Base-by-base conservation (phyloP, 1,140 invertebrate genomes). In the Monomorium pharaonis region DNA sequence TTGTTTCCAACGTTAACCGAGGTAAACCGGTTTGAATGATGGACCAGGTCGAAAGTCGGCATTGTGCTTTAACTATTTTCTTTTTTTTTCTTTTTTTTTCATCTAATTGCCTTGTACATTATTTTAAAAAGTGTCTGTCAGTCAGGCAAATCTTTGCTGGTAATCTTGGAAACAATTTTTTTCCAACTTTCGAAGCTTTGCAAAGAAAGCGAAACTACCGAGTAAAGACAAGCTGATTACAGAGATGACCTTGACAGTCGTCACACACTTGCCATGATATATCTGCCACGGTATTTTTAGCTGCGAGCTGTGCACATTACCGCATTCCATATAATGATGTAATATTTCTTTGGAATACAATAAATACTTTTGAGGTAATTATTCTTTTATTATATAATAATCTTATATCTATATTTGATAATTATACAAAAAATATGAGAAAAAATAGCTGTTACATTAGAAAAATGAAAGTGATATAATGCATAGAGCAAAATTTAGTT, bases 21-120 rank as follows among this genome's bases (percentile, higher is more conserved):
- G 84, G 54, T 60, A 89, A 91, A 91, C 90, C 90, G 88, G 89
- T 91, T 91, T 85, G 51, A 67, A 78, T 47, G 62, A 85, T 87
- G 70, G 37, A 7, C 80, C 70, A 78, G 37, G 63, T 65, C 84
- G 62, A 67, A 89, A 84, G 37, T 75, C 63, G 67, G 37, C 51
- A 67, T 63, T 30, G 33, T 30, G 2, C 18, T 74, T 85, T 21
- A 74, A 51, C 80, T 27, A 72, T 75, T 47, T 74, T 10, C 18
- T 58, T 47, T 81, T 76, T 18, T 54, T 65, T 18, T 80, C 58
- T 7, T 5, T 62, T 49, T 83, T 77, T n/a, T 56, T 67, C 6
- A 1, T 51, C 44, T 30, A n/a, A 12, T 76, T 72, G 75, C 3
- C 63, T 30, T 56, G 1, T 63, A 30, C 3, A 42, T 67, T 63